These are phyloP conservation scores for Tinea pellionella DNA, from an alignment of 2,888 invertebrate genomes.

Conservation along the genomic window DNA sequence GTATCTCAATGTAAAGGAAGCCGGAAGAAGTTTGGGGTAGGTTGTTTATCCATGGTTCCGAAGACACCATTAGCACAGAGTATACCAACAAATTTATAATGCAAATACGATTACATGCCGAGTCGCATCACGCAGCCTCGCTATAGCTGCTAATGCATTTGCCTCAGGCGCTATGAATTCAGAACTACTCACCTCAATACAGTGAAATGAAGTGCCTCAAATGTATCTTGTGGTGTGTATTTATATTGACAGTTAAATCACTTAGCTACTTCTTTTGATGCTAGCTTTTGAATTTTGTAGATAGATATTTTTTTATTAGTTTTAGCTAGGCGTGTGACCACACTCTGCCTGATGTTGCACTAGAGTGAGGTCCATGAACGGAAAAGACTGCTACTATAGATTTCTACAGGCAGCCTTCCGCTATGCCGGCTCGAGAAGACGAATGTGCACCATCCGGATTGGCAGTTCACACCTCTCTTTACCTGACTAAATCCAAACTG, in stretches of 20 bases:
- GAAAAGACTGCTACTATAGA: too few relatives aligned
- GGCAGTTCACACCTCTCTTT: too few relatives aligned
- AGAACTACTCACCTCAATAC: conserved; percentile 32
- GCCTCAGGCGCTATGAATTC: conserved; percentile 47
- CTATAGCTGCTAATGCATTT: conserved; percentile 53
- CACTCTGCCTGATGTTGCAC: too few relatives aligned
- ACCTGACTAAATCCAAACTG: too few relatives aligned
- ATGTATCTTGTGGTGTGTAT: conserved; percentile 8
- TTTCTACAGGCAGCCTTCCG: too few relatives aligned
- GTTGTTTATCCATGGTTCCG: conserved; percentile 44
- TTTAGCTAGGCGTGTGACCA: too few relatives aligned
- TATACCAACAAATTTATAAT: conserved; percentile 64
- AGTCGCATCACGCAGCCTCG: conserved; percentile 24
- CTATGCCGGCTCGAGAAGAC: too few relatives aligned
- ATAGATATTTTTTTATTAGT: too few relatives aligned
- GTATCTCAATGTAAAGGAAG: background rate
- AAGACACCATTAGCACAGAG: conserved; percentile 41
- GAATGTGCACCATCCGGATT: too few relatives aligned
- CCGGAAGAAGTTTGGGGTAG: conserved; percentile 13
- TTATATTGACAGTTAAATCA: background rate
- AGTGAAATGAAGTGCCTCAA: conserved; percentile 8
- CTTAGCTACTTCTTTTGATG: background rate
- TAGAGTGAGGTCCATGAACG: too few relatives aligned
- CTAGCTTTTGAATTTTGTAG: background rate
- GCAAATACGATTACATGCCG: conserved; percentile 63